Evolutionary conservation across 1,140 invertebrate species (phyloP).

Genomic region (Hycleus cichorii): DNA sequence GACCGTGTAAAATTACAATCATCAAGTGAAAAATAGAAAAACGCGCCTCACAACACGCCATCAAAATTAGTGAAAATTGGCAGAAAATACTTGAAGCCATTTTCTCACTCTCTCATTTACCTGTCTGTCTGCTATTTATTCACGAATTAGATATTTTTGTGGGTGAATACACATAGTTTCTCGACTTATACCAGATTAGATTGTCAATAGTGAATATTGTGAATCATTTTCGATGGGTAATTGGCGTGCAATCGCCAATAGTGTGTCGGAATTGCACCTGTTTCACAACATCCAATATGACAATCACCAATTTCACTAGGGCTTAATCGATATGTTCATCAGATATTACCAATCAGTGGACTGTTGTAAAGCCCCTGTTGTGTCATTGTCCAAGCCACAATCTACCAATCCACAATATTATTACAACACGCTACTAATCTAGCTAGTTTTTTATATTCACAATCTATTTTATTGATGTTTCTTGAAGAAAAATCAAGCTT

Average conservation of each 20-base stretch:
- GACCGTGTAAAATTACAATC: conserved; percentile 40
- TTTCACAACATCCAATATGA: conserved; percentile 1
- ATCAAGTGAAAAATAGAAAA: conserved; percentile 38
- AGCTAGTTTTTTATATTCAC: too few species aligned
- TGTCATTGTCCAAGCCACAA: too few species aligned
- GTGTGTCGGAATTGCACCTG: conserved; percentile 1
- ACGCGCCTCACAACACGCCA: conserved; percentile 33
- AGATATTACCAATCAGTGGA: not conserved
- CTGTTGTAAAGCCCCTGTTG: not conserved
- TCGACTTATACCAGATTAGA: too few species aligned
- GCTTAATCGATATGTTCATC: conserved; percentile 1
- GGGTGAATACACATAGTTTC: too few species aligned
- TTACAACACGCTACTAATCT: too few species aligned
- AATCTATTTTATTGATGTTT: too few species aligned
- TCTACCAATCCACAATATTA: too few species aligned
- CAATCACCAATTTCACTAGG: conserved; percentile 8
- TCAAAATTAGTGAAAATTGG: conserved; percentile 41
- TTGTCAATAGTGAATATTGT: too few species aligned
- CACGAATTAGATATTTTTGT: too few species aligned
- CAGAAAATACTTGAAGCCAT: conserved; percentile 36
- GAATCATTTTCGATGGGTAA: not conserved
- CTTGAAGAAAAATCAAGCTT: too few species aligned
- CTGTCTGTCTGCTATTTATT: too few species aligned
- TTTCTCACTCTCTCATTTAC: conserved; percentile 5
- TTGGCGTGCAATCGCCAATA: conserved; percentile 8